Evolutionary conservation across 2,888 invertebrate genomes (phyloP), one percentile per base, ranked within the genome.

Genomic region (Ichneumon xanthorius): DNA sequence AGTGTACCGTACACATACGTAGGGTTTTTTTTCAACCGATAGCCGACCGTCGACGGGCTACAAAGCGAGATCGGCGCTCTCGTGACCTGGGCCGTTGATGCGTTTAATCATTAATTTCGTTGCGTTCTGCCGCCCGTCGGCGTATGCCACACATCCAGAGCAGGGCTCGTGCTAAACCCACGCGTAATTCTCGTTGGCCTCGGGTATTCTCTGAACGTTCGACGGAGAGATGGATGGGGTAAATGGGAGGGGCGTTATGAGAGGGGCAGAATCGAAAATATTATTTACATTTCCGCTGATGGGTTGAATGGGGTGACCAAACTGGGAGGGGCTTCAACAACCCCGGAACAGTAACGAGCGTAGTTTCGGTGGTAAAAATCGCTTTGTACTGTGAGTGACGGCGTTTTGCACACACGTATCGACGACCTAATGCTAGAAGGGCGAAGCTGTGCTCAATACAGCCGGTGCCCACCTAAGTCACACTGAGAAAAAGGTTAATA

Each of bases 291-390:
- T 55, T 67, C 72, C 45, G 7, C 45, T 48, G 63, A 16, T 33
- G 70, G 55, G 58, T 14, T 9, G 65, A 22, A 50, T 61, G 63
- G 30, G 70, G 50, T 71, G 26, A 73, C 55, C 53, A 45, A 68
- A 7, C 53, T 1, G 33, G 30, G 53, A 14, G 65, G 71, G 30
- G 14, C n/a, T 73, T 63, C 78, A 40, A 65, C 63, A 67, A 71
- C 48, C 76, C 53, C 75, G 73, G 67, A 84, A 86, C 79, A 77
- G 61, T 80, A 82, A 78, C 45, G 45, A 48, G 16, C 45, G 70
- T 65, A 80, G 78, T 87, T 55, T 80, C 79, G 68, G 82, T 81
- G 85, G 82, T 78, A 84, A 84, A 86, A 85, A 84, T 84, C 80
- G 82, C 82, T 86, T 84, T 83, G 75, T 61, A 58, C 50, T 2